Percentiles rank a stretch among this genome's conserved stretches.
Evolutionary conservation across 1,140 invertebrate species (phyloP).

Genomic region (Drosophila jambulina): DNA sequence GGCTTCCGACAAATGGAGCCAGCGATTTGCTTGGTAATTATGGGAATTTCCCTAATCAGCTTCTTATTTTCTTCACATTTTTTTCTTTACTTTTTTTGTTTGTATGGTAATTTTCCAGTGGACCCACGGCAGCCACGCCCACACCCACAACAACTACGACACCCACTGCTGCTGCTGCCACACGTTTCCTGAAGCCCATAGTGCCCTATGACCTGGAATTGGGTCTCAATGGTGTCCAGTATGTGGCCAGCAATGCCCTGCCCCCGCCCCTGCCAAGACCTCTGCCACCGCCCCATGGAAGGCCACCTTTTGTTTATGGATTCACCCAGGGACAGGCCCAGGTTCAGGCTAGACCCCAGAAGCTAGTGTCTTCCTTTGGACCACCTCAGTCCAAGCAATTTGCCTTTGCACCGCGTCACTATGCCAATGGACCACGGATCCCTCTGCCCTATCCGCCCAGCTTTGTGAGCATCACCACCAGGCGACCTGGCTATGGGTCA

Average conservation of each 20-base stretch:
- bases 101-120: conserved; percentile 15
- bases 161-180: conserved; percentile 1
- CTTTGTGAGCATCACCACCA: conserved; percentile 74
- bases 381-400: conserved; percentile 71
- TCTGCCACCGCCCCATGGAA: conserved; percentile 10
- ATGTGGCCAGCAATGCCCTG: conserved; percentile 51
- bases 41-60: conserved; percentile 42
- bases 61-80: background rate
- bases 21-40: conserved; percentile 15
- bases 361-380: background rate
- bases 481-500: conserved; percentile 4
- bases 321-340: conserved; percentile 24
- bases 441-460: conserved; percentile 79
- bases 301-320: conserved; percentile 30
- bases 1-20: conserved; percentile 74
- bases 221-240: conserved; percentile 56
- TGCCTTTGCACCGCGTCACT: conserved; percentile 60
- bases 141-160: conserved; percentile 28
- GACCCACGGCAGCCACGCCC: conserved; percentile 49
- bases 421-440: conserved; percentile 50
- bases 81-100: background rate
- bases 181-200: conserved; percentile 57
- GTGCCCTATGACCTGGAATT: conserved; percentile 72
- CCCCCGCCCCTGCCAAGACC: conserved; percentile 26
- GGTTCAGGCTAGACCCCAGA: background rate